These are phyloP conservation scores for Willisornis vidua DNA, from an alignment of 2,113 vertebrate genomes.

Conservation along the genomic window DNA sequence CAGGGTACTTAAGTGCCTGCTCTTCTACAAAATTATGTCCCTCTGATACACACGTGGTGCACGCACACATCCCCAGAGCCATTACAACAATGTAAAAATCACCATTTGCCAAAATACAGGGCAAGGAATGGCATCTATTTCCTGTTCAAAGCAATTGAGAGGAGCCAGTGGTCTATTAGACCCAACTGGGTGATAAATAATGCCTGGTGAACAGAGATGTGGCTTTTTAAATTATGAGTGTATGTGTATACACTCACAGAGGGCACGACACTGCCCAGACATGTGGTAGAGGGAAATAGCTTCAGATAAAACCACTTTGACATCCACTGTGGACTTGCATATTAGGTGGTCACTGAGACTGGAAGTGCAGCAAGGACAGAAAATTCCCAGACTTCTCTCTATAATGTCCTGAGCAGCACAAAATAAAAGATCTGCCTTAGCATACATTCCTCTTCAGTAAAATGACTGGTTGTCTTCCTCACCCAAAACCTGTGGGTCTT, in stretches of 20 bases:
- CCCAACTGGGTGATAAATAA: neutral
- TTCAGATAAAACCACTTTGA: neutral
- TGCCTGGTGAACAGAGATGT: neutral
- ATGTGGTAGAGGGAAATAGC: neutral
- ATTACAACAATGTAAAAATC: neutral
- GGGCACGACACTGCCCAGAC: neutral
- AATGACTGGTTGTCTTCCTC: neutral
- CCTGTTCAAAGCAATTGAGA: neutral
- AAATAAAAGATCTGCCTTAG: neutral
- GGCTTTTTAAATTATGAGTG: neutral
- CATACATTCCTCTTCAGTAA: neutral
- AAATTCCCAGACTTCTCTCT: neutral
- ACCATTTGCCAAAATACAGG: neutral
- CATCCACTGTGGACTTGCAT: neutral
- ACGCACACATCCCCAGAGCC: fast-evolving
- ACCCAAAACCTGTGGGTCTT: neutral
- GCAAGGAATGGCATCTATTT: neutral
- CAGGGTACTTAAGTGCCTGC: neutral
- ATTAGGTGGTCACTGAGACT: neutral
- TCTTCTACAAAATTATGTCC: neutral
- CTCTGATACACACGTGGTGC: neutral
- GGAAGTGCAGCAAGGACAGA: neutral
- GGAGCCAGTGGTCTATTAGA: neutral
- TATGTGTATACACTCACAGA: neutral
- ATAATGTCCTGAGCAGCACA: neutral